Conservation (phyloP, 2,113 vertebrate genomes). For the Sorex araneus region DNA sequence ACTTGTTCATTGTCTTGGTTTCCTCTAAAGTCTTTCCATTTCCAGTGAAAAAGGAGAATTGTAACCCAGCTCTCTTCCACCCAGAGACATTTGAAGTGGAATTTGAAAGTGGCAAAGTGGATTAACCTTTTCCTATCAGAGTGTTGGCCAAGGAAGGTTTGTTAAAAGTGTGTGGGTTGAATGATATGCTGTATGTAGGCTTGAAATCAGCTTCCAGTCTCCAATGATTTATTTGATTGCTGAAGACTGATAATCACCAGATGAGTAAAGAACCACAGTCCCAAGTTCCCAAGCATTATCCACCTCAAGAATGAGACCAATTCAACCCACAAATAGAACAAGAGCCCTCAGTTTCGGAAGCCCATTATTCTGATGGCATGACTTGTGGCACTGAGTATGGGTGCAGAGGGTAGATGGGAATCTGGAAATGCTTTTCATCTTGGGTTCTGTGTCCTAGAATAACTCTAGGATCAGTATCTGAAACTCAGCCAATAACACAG, state of each 20-base stretch:
- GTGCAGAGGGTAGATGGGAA: not conserved
- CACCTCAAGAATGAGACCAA: not conserved
- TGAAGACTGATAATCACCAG: not conserved
- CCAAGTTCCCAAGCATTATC: not conserved
- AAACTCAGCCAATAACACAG: not conserved
- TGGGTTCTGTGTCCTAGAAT: not conserved
- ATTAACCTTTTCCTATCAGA: conserved; percentile 29
- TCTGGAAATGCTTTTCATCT: not conserved
- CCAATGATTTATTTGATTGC: not conserved
- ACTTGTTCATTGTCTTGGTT: conserved; percentile 61
- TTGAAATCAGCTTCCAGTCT: not conserved
- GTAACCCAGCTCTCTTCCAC: not conserved
- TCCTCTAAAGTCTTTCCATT: conserved; percentile 68
- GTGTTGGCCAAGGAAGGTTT: not conserved
- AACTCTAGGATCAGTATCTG: not conserved
- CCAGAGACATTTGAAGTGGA: conserved; percentile 51
- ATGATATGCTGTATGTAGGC: not conserved
- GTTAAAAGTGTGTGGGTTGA: conserved; percentile 46
- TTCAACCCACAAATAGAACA: not conserved
- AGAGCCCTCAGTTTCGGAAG: not conserved
- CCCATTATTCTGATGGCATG: not conserved
- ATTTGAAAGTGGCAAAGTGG: conserved; percentile 25
- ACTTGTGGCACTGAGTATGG: not conserved
- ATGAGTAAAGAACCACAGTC: not conserved
- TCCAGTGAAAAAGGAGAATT: conserved; percentile 63